Conservation (phyloP, 2,797 vertebrate genomes). For the Gallinago solitaria region DNA sequence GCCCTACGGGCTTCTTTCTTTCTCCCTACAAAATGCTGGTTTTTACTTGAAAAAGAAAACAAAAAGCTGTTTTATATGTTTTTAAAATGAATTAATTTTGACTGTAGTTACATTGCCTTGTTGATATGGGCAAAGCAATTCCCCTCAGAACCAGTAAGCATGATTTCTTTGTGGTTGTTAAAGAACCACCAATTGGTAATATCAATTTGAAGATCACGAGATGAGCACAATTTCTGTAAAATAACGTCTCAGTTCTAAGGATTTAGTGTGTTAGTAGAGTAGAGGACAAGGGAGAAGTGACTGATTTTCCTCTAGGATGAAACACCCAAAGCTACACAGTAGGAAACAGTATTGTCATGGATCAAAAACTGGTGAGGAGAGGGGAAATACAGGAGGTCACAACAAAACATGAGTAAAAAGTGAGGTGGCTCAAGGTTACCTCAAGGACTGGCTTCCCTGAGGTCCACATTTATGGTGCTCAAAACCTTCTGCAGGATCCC, state of each 20-base stretch:
- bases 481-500: neutral
- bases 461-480: neutral
- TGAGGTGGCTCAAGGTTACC: neutral
- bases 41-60: neutral
- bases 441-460: neutral
- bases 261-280: neutral
- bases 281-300: neutral
- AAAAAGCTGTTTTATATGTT: neutral
- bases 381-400: neutral
- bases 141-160: neutral
- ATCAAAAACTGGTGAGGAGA: neutral
- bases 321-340: neutral
- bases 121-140: neutral
- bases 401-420: neutral
- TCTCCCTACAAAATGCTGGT: neutral
- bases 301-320: neutral
- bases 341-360: neutral
- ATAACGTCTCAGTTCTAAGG: neutral
- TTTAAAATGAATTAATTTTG: neutral
- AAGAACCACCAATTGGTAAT: neutral
- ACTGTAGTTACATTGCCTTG: neutral
- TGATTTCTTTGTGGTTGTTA: neutral
- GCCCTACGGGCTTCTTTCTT: neutral
- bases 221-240: neutral
- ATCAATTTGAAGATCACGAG: neutral